Percentiles rank a stretch among this genome's conserved stretches.
Evolutionary conservation across 1,140 invertebrate genomes (phyloP).

Genomic region (Cyphomyrmex costatus): DNA sequence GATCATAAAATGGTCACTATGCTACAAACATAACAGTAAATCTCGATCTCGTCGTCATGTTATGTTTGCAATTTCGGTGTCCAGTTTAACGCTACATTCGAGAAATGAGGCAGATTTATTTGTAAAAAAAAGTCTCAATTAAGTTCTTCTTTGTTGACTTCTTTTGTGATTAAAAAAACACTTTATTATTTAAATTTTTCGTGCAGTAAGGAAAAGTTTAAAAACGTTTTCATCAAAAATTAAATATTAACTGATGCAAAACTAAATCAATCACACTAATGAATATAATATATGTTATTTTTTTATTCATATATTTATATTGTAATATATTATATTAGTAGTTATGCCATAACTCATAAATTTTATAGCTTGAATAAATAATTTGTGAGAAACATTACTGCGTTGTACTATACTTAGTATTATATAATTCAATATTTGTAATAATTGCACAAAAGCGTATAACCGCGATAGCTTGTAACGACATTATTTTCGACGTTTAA

Average conservation of each 20-base stretch:
- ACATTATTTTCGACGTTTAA: background rate
- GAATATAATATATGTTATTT: background rate
- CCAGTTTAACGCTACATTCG: background rate
- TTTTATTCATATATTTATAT: too few species aligned
- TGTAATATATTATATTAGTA: conserved; percentile 55
- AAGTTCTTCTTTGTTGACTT: too few species aligned
- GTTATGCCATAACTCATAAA: background rate
- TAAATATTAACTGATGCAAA: background rate
- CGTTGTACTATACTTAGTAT: background rate
- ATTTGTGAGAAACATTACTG: background rate
- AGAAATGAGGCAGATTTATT: background rate
- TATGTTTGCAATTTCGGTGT: background rate
- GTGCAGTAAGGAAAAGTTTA: background rate
- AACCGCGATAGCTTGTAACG: background rate
- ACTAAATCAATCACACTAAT: background rate
- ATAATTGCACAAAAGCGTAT: conserved; percentile 1
- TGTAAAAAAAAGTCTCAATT: background rate
- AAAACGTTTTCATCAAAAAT: background rate
- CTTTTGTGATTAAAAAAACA: too few species aligned
- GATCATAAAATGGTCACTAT: conserved; percentile 64
- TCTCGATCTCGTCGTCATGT: conserved; percentile 37
- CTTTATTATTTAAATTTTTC: background rate
- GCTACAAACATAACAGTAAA: conserved; percentile 58
- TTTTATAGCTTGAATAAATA: background rate
- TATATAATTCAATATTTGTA: background rate